A percentile compares a stretch with the other conserved stretches of the same genome.
Conservation (phyloP, 2,888 invertebrate species). For the Napeogenes inachia region DNA sequence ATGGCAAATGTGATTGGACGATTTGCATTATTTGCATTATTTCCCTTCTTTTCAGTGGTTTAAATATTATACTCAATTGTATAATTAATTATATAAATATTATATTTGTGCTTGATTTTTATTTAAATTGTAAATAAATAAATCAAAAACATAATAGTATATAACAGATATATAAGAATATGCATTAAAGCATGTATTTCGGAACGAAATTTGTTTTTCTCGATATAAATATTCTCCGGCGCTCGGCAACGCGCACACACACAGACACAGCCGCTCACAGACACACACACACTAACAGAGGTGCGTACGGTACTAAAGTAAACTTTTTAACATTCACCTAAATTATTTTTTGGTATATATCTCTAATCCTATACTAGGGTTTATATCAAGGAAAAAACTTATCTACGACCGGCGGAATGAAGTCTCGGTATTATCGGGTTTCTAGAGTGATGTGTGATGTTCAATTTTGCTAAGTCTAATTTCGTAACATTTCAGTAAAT, state of each 20-base stretch:
- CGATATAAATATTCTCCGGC: constrained; percentile 1
- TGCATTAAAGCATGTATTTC: constrained; percentile 5
- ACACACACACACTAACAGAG: constrained; percentile 36
- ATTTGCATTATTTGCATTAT: too few relatives aligned
- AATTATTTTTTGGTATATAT: constrained; percentile 5
- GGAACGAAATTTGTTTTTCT: constrained; percentile 1
- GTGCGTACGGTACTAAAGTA: constrained; percentile 24
- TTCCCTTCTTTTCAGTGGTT: too few relatives aligned
- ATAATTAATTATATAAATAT: too few relatives aligned
- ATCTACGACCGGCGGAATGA: background rate
- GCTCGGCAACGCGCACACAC: constrained; percentile 15
- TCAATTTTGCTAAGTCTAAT: too few relatives aligned
- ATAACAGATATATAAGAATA: background rate
- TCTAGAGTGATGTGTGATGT: too few relatives aligned
- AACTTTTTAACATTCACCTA: constrained; percentile 2
- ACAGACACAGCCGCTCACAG: constrained; percentile 30
- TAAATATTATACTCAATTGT: too few relatives aligned
- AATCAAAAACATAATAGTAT: too few relatives aligned
- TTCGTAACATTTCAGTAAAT: too few relatives aligned
- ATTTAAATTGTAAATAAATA: too few relatives aligned
- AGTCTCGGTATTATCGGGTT: too few relatives aligned
- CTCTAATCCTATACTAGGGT: background rate
- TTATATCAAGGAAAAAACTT: background rate
- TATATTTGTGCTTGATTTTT: too few relatives aligned
- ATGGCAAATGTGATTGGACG: too few relatives aligned